phyloP scores from a whole-genome alignment of 1,140 invertebrate species.

The Cydia pomonella region DNA sequence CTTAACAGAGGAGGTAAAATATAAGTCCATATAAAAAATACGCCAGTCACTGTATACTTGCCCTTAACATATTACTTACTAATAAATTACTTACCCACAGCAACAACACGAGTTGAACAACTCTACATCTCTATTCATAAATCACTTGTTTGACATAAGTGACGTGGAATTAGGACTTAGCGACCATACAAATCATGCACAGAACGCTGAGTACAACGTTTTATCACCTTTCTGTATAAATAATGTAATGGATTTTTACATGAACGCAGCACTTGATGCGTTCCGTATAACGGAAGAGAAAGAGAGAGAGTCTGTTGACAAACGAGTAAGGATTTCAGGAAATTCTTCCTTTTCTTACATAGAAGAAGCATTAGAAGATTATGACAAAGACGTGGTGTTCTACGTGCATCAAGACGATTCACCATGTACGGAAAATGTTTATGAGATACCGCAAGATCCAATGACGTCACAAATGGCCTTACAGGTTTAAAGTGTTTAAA shows the following conservation, averaged over 20 bases:
- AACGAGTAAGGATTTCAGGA: conserved; percentile 40
- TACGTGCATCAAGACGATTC: conserved; percentile 40
- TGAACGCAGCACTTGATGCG: conserved; percentile 46
- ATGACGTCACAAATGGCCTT: conserved; percentile 25
- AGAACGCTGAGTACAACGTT: conserved; percentile 40
- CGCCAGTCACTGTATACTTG: not conserved
- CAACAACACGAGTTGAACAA: conserved; percentile 42
- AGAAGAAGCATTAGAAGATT: conserved; percentile 44
- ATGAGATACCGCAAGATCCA: conserved; percentile 33
- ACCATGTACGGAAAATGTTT: conserved; percentile 31
- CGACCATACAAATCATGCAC: conserved; percentile 40
- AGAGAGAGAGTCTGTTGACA: conserved; percentile 17
- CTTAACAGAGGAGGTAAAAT: conserved; percentile 55
- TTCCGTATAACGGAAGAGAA: conserved; percentile 39
- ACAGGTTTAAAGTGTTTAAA: conserved; percentile 4
- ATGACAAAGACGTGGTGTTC: conserved; percentile 43
- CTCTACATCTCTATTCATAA: conserved; percentile 66
- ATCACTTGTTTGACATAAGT: conserved; percentile 66
- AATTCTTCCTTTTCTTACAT: conserved; percentile 56
- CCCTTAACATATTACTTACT: conserved; percentile 21
- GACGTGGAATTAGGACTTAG: conserved; percentile 52
- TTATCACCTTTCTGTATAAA: conserved; percentile 44
- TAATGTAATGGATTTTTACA: conserved; percentile 54
- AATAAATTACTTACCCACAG: conserved; percentile 21
- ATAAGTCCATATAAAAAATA: not conserved